These are phyloP conservation scores for Chrysemys picta DNA, from an alignment of 2,113 vertebrate species.

Conservation along the genomic window DNA sequence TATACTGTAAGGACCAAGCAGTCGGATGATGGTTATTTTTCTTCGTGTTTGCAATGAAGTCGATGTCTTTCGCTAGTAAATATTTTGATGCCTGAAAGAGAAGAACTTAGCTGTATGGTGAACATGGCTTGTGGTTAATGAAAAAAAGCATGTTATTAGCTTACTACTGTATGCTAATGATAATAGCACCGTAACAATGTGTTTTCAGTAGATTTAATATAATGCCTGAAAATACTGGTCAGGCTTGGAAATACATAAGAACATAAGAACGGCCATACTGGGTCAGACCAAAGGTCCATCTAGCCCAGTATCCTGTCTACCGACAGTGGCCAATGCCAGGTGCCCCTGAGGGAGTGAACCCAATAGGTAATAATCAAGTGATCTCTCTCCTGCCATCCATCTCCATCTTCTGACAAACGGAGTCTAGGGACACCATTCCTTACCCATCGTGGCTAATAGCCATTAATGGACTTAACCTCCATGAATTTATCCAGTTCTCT, in stretches of 20 bases:
- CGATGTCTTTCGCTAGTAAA: slow-evolving; percentile 8
- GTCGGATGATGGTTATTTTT: slow-evolving; percentile 21
- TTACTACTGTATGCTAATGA: slow-evolving; percentile 1
- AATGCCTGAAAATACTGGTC: neutral
- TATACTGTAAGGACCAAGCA: neutral
- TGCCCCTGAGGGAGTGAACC: no score
- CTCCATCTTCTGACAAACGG: no score
- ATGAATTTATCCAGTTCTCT: no score
- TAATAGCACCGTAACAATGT: neutral
- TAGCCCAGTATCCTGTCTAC: no score
- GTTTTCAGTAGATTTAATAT: neutral
- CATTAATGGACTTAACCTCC: no score
- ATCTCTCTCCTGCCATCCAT: no score
- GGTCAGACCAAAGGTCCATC: no score
- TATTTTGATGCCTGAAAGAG: slow-evolving; percentile 12
- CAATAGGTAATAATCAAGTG: no score
- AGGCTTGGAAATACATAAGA: neutral
- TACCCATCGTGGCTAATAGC: no score
- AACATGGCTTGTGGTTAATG: neutral
- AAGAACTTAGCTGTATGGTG: slow-evolving; percentile 16
- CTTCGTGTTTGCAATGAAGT: slow-evolving; percentile 6
- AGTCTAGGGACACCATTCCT: no score
- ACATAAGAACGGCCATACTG: no score
- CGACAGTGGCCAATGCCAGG: no score
- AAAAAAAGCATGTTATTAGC: slow-evolving; percentile 41